These are phyloP conservation scores for Ctenopoma kingsleyae DNA, from an alignment of 2,797 vertebrate genomes.

Conservation along the genomic window DNA sequence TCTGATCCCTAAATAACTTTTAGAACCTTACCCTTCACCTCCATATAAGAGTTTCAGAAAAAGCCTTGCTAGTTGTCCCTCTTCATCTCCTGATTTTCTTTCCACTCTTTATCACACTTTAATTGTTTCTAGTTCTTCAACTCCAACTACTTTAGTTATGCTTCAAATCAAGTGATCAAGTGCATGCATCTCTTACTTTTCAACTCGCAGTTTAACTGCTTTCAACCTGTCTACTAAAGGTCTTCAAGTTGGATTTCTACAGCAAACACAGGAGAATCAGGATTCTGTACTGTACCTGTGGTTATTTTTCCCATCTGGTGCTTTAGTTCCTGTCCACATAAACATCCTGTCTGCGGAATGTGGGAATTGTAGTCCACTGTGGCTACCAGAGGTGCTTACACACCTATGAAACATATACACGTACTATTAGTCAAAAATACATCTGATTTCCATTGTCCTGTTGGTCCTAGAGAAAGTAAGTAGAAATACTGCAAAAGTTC, in stretches of 20 bases:
- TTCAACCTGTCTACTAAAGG: neutral
- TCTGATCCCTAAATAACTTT: neutral
- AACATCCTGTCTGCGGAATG: slow-evolving; percentile 90
- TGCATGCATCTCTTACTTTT: neutral
- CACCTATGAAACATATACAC: slow-evolving; percentile 84
- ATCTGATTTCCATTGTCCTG: too few species aligned
- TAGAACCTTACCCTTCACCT: neutral
- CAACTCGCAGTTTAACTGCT: neutral
- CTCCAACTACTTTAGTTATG: too few species aligned
- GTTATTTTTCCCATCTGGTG: slow-evolving; percentile 87
- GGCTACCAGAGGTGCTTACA: slow-evolving; percentile 80
- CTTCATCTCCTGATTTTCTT: too few species aligned
- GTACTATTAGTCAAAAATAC: slow-evolving; percentile 15
- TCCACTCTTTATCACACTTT: too few species aligned
- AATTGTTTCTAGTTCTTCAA: too few species aligned
- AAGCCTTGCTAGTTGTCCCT: too few species aligned
- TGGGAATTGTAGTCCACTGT: slow-evolving; percentile 62
- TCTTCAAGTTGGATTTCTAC: too few species aligned
- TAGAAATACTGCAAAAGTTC: too few species aligned
- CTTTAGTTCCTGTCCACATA: slow-evolving; percentile 93
- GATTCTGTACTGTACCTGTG: slow-evolving; percentile 89
- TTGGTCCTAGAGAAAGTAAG: too few species aligned
- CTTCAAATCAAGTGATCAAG: neutral
- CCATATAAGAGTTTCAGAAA: neutral
- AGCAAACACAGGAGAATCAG: neutral